Conservation (phyloP, 2,113 vertebrate genomes). For the Bubo scandiacus region DNA sequence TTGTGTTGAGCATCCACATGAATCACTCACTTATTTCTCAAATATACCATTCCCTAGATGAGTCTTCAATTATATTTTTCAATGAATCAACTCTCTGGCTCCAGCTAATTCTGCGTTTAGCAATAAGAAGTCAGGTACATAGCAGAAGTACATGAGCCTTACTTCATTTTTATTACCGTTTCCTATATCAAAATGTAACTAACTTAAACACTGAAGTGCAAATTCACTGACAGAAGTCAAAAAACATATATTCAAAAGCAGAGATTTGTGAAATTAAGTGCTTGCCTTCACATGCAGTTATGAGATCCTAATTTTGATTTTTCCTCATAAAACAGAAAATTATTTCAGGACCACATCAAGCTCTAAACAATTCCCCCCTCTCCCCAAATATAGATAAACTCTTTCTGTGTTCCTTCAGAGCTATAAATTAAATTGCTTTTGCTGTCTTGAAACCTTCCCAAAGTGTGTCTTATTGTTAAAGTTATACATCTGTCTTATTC, state of each 20-base stretch:
- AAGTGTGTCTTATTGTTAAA: neutral
- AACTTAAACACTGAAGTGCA: neutral
- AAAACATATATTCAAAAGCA: neutral
- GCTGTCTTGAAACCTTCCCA: neutral
- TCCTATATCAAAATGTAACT: neutral
- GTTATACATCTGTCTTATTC: neutral
- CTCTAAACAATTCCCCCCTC: neutral
- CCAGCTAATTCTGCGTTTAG: neutral
- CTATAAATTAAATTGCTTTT: neutral
- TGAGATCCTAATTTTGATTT: neutral
- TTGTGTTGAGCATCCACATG: neutral
- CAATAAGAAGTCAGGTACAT: neutral
- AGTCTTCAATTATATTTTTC: neutral
- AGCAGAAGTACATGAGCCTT: neutral
- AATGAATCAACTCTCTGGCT: neutral
- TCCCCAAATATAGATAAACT: neutral
- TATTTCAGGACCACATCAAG: neutral
- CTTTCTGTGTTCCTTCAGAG: neutral
- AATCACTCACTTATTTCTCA: neutral
- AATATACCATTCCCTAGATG: neutral
- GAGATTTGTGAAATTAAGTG: neutral
- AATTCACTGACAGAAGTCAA: neutral
- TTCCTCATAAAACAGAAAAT: neutral
- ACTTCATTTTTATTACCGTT: neutral
- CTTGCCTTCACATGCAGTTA: neutral